Base-by-base conservation (phyloP, 2,888 invertebrate species). In the Hirudinaria manillensis region DNA sequence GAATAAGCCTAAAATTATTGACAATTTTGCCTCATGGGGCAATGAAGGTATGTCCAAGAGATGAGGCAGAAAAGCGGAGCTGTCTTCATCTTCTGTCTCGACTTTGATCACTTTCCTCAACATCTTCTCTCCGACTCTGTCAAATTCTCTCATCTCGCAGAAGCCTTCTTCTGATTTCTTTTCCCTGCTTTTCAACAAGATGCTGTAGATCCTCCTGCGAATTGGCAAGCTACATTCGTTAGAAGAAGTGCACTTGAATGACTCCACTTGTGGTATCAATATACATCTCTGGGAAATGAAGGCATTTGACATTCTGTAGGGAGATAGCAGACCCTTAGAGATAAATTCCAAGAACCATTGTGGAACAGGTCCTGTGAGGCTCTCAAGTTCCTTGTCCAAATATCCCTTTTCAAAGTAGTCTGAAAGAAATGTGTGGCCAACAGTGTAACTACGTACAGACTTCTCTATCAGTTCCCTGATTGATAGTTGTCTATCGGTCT, bases 261-360 rank as follows among this genome's bases (percentile, higher is more conserved):
- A 75, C 75, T 84, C 84, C 10, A 84, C 81, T 78, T 85, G 85
- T 66, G 81, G 80, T 45, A 77, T 81, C 21, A 83, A 80, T 75
- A 84, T 80, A 13, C 82, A 80, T 38, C 83, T 78, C 55, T 83
- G 84, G 7, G 82, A 76, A 38, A 81, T 77, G 4, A 81, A 72
- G 2, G 80, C 81, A 80, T 85, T 85, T n/a, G 92, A 88, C 80
- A 91, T 89, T 77, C 88, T 87, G n/a, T n/a, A n/a, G 13, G 90
- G 86, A 0, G 92, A 90, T 78, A 91, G 88, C 65, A 86, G 81
- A 36, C 89, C 90, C 3, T 85, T 84, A 65, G 89, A 87, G 76
- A 90, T 89, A 77, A 89, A 88, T 53, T 89, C 85, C 2, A 89
- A 83, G 82, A 92, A 90, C 91, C 91, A 91, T 6, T 85, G 82